Conservation (phyloP, 1,140 invertebrate species). For the Arctopsyche grandis region DNA sequence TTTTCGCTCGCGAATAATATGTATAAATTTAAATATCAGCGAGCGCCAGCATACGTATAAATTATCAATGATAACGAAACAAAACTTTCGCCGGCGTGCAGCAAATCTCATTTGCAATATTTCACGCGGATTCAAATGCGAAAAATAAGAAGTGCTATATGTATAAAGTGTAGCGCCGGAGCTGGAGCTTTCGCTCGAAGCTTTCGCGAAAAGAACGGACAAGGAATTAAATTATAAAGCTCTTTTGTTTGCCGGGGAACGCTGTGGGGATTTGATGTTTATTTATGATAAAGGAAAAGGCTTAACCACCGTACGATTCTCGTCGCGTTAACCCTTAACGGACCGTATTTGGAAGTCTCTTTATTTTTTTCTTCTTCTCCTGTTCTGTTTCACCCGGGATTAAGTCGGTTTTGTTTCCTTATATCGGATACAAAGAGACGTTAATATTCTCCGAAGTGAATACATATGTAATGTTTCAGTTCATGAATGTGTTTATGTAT, state of each 20-base stretch:
- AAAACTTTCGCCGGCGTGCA: not conserved
- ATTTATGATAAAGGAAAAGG: slow-evolving; percentile 47
- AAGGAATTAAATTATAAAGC: slow-evolving; percentile 50
- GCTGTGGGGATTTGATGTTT: slow-evolving; percentile 45
- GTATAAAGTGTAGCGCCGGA: too few species aligned
- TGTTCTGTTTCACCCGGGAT: not conserved
- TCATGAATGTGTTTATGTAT: not conserved
- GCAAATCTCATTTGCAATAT: slow-evolving; percentile 46
- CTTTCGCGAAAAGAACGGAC: slow-evolving; percentile 32
- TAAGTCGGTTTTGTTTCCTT: not conserved
- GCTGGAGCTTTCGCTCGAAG: not conserved
- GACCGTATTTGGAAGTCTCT: not conserved
- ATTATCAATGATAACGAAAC: not conserved
- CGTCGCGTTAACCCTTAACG: not conserved
- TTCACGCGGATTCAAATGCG: slow-evolving; percentile 29
- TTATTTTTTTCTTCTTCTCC: not conserved
- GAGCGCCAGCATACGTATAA: too few species aligned
- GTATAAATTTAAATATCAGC: too few species aligned
- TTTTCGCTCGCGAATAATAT: too few species aligned
- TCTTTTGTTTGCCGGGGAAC: slow-evolving; percentile 38
- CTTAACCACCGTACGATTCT: slow-evolving; percentile 28
- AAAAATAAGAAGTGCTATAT: not conserved
- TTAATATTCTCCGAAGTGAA: too few species aligned
- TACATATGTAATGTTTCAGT: not conserved
- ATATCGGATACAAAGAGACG: not conserved